Evolutionary conservation across 2,888 invertebrate genomes (phyloP), one percentile per base, ranked within the genome.

Genomic region (Scaptomyza tumidula): DNA sequence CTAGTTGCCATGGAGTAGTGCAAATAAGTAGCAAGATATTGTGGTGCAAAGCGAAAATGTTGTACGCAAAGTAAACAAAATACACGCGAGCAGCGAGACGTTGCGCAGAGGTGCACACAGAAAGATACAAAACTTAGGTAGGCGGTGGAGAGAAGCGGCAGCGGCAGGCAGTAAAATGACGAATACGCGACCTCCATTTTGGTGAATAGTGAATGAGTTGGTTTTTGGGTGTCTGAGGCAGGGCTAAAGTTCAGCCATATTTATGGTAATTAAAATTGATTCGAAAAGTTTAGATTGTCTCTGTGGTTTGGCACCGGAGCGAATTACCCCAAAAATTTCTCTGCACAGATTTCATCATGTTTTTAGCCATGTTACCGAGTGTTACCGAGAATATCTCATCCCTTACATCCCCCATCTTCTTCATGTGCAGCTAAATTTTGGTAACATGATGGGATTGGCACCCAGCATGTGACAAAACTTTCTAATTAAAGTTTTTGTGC

Each of bases 191-290:
- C 77, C 74, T 74, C 50, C 69, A 49, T 60, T 59, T 62, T 48
- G 10, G 48, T 53, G 57, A 43, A 50, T 50, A 56, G 37, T 64
- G 79, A 70, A 63, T 79, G 63, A 66, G 58, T 31, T 56, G 41
- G 63, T 57, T 68, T 49, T 50, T 68, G 43, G 11, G 49, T 66
- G 60, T 71, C 62, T 66, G 61, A 24, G 58, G 53, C 46, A 44
- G 59, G 53, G 68, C 69, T 72, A 79, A 85, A 88, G 86, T 74
- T 85, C 66, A 78, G 70, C 73, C 76, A 82, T 85, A 86, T 89
- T 89, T 84, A 78, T 82, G 87, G 87, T 88, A 88, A 88, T 88
- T 88, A 90, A 89, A 86, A 88, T 89, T 89, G 89, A 90, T 88
- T 90, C 76, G 87, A 88, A 88, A 88, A 90, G 88, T 88, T 88